Evolutionary conservation across 2,113 vertebrate genomes (phyloP).

Genomic region (Brachypodius melanocephalos): DNA sequence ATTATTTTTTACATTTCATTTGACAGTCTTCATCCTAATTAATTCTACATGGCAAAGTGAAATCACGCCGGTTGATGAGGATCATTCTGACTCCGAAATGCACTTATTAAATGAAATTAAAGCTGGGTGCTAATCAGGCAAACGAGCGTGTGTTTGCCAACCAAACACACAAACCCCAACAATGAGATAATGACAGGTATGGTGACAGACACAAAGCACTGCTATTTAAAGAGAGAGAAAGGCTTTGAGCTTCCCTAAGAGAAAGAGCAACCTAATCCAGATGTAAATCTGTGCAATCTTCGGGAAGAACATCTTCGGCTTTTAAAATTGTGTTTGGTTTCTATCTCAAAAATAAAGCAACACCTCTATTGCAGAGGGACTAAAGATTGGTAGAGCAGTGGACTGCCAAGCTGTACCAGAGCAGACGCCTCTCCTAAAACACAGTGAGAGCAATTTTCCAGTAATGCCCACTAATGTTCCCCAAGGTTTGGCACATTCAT

Average conservation of each 20-base stretch:
- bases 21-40: slow-evolving; percentile 38
- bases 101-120: slow-evolving; percentile 53
- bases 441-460: background rate
- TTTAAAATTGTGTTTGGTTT: background rate
- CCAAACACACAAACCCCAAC: slow-evolving; percentile 14
- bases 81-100: background rate
- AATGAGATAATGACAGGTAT: slow-evolving; percentile 3
- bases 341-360: background rate
- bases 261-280: background rate
- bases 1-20: slow-evolving; percentile 47
- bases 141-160: slow-evolving; percentile 19
- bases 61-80: slow-evolving; percentile 28
- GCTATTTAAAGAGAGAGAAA: background rate
- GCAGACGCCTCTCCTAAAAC: background rate
- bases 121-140: background rate
- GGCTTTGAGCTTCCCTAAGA: background rate
- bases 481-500: background rate
- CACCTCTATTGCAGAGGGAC: background rate
- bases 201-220: background rate
- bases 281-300: background rate
- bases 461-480: background rate
- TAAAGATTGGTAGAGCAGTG: background rate
- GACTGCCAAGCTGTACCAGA: background rate
- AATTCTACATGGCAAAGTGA: slow-evolving; percentile 21
- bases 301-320: background rate